These are phyloP conservation scores for Rhynchopsitta pachyrhyncha DNA, from an alignment of 2,113 vertebrate genomes.

Conservation along the genomic window DNA sequence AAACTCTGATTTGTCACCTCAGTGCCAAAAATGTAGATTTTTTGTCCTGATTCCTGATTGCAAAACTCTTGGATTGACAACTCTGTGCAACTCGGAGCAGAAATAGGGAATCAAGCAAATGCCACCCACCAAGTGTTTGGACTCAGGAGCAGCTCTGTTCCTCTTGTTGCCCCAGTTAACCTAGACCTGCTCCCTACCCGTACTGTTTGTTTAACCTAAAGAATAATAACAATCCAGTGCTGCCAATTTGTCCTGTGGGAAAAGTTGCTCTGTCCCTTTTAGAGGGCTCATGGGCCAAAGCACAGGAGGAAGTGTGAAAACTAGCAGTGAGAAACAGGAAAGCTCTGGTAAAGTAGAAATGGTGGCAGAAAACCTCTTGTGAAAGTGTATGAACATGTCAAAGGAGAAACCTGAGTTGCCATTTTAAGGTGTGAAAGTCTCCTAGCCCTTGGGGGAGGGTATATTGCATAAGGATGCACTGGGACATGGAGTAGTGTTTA, in stretches of 20 bases:
- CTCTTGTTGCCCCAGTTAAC: slow-evolving; percentile 54
- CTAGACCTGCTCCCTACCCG: slow-evolving; percentile 42
- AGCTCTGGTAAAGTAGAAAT: background rate
- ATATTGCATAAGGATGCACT: background rate
- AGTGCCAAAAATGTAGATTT: background rate
- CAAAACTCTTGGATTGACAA: background rate
- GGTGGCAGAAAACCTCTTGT: background rate
- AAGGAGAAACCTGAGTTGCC: background rate
- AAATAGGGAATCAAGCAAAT: background rate
- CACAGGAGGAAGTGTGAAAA: slow-evolving; percentile 11
- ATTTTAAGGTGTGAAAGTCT: background rate
- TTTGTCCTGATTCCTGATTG: slow-evolving; percentile 4
- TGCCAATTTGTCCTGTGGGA: slow-evolving; percentile 51
- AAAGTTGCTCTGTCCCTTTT: slow-evolving; percentile 10
- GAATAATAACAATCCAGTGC: slow-evolving; percentile 40
- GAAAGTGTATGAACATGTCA: background rate
- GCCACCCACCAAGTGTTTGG: slow-evolving; percentile 53
- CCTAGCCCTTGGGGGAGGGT: background rate
- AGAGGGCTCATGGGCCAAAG: background rate
- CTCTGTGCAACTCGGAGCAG: background rate
- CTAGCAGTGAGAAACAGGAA: background rate
- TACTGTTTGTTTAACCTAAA: slow-evolving; percentile 63
- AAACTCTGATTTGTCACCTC: background rate
- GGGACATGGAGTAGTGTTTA: background rate
- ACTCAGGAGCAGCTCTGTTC: slow-evolving; percentile 24